Evolutionary conservation across 92 coral and sea anemone genomes (phyloP).

Genomic region (Plumapathes pennacea): DNA sequence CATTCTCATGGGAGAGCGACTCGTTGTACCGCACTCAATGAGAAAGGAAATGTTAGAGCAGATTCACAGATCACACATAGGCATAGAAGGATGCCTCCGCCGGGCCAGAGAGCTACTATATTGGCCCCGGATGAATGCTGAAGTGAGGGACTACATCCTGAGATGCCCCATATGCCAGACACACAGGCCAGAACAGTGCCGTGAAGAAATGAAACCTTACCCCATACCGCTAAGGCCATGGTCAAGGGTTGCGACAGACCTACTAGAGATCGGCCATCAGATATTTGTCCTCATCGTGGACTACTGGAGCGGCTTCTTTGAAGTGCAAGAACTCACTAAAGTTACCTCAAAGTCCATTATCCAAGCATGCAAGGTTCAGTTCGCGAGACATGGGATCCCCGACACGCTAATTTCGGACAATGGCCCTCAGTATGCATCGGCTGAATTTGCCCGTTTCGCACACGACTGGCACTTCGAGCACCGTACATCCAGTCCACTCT

Average conservation of each 20-base stretch:
- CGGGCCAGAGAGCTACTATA: slow-evolving; percentile 48
- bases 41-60: slow-evolving; percentile 16
- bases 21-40: slow-evolving; percentile 11
- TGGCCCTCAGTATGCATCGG: slow-evolving; percentile 26
- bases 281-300: slow-evolving; percentile 26
- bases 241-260: slow-evolving; percentile 36
- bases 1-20: slow-evolving; percentile 17
- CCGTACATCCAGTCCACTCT: no score
- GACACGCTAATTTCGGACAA: slow-evolving; percentile 16
- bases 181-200: slow-evolving; percentile 34
- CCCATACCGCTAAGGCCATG: slow-evolving; percentile 24
- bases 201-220: slow-evolving; percentile 17
- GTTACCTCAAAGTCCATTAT: slow-evolving; percentile 14
- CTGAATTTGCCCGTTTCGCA: no score
- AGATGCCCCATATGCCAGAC: slow-evolving; percentile 30
- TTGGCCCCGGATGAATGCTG: slow-evolving; percentile 44
- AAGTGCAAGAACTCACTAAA: slow-evolving; percentile 34
- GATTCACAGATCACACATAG: slow-evolving; percentile 19
- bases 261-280: slow-evolving; percentile 32
- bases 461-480: no score
- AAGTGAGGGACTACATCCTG: slow-evolving; percentile 35
- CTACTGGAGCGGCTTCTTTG: slow-evolving; percentile 28
- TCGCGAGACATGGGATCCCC: slow-evolving; percentile 32
- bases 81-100: slow-evolving; percentile 32
- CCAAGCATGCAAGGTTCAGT: slow-evolving; percentile 25